phyloP scores from a whole-genome alignment of 2,888 invertebrate genomes.

The Ariolimax columbianus region DNA sequence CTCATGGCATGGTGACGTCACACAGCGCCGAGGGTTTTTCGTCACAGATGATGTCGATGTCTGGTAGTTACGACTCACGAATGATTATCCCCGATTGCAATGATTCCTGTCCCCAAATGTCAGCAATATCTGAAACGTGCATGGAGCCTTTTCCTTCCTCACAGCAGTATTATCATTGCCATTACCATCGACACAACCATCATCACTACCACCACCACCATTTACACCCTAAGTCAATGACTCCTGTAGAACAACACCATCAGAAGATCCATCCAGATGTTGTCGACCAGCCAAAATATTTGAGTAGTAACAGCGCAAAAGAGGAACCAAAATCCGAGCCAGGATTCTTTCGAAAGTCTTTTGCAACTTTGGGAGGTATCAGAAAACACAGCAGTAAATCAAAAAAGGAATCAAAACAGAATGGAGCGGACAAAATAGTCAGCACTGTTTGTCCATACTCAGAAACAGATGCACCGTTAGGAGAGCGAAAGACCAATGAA shows the following conservation, averaged over 20 bases:
- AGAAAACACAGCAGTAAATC: conserved; percentile 23
- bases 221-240: conserved; percentile 10
- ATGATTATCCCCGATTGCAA: conserved; percentile 40
- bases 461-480: neutral
- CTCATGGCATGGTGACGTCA: conserved; percentile 41
- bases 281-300: neutral
- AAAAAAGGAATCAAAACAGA: conserved; percentile 6
- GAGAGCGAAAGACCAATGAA: conserved; percentile 10
- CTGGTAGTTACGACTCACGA: conserved; percentile 37
- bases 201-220: conserved; percentile 44
- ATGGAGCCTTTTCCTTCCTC: conserved; percentile 18
- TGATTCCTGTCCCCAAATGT: conserved; percentile 36
- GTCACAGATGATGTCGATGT: conserved; percentile 30
- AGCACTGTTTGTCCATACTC: conserved; percentile 44
- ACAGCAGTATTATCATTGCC: conserved; percentile 41
- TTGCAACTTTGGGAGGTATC: conserved; percentile 36
- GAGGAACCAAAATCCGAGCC: conserved; percentile 12
- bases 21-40: conserved; percentile 47
- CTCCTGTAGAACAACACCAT: conserved; percentile 20
- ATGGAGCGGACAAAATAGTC: neutral
- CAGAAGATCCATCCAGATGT: neutral
- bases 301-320: neutral
- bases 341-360: conserved; percentile 46
- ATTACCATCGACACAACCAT: conserved; percentile 42
- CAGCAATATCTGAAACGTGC: conserved; percentile 27